These are phyloP conservation scores for Zaprionus taronus DNA, from an alignment of 1,140 invertebrate genomes.

Conservation along the genomic window DNA sequence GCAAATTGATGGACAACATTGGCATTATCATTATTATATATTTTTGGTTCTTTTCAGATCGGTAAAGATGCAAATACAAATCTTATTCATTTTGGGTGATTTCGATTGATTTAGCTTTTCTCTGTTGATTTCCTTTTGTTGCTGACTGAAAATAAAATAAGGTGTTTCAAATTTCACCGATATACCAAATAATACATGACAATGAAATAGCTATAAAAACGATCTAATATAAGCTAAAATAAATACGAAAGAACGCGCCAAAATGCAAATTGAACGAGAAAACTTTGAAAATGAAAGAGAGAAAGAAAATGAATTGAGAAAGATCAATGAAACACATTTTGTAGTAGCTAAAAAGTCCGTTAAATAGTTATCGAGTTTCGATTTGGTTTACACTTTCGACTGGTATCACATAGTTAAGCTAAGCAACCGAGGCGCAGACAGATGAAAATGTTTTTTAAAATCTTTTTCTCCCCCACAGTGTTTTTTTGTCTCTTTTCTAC, in stretches of 20 bases:
- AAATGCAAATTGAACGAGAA: constrained; percentile 61
- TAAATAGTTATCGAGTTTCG: constrained; percentile 47
- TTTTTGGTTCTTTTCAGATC: neutral
- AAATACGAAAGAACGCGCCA: constrained; percentile 69
- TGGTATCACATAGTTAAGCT: constrained; percentile 79
- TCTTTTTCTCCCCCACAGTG: constrained; percentile 31
- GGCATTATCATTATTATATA: neutral
- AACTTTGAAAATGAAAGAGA: constrained; percentile 11
- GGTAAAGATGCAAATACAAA: neutral
- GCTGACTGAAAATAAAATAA: constrained; percentile 12
- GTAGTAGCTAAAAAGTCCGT: constrained; percentile 35
- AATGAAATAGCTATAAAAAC: constrained; percentile 66
- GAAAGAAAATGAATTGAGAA: neutral
- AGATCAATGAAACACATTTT: constrained; percentile 28
- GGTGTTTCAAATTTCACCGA: constrained; percentile 26
- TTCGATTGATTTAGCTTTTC: constrained; percentile 11
- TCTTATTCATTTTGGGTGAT: constrained; percentile 2
- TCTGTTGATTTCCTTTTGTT: constrained; percentile 22
- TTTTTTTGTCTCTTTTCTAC: constrained; percentile 42
- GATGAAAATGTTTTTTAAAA: constrained; percentile 45
- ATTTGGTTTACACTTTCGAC: constrained; percentile 72
- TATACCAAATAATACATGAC: constrained; percentile 39
- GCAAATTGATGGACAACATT: constrained; percentile 4
- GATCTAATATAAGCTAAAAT: constrained; percentile 62
- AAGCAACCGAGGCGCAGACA: constrained; percentile 55